phyloP scores from a whole-genome alignment of 2,113 vertebrate species.

The Actenoides hombroni region DNA sequence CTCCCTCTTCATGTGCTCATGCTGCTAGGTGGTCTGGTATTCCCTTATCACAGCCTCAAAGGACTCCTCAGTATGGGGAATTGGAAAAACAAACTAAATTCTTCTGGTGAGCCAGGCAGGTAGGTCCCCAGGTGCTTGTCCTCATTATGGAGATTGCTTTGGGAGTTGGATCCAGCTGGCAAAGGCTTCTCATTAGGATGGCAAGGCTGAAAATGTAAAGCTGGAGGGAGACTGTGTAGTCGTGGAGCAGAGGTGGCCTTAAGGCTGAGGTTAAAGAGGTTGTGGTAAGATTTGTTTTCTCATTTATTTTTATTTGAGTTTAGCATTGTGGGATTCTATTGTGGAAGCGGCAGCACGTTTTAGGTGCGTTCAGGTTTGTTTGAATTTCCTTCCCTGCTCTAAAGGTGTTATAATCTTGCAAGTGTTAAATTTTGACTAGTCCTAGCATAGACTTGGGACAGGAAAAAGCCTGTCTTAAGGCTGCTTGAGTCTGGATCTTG shows the following conservation, averaged over 20 bases:
- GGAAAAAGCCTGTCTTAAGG: constrained; percentile 26
- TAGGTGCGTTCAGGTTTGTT: not conserved
- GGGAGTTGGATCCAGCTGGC: constrained; percentile 44
- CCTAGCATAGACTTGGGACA: not conserved
- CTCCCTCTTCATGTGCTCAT: constrained; percentile 21
- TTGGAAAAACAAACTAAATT: constrained; percentile 18
- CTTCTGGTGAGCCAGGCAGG: constrained; percentile 27
- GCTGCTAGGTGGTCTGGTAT: constrained; percentile 34
- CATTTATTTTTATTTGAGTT: not conserved
- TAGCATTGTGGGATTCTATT: not conserved
- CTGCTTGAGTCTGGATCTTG: constrained; percentile 21
- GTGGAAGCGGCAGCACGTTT: not conserved
- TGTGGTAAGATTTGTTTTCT: not conserved
- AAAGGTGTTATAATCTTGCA: not conserved
- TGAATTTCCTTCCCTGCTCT: not conserved
- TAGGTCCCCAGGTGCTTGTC: constrained; percentile 50
- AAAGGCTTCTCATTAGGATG: constrained; percentile 8
- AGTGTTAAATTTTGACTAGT: constrained; percentile 20
- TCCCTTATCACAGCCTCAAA: constrained; percentile 15
- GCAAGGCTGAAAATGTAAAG: constrained; percentile 32
- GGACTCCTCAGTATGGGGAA: not conserved
- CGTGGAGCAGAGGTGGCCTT: not conserved
- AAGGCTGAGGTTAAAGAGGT: not conserved
- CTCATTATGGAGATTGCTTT: constrained; percentile 39
- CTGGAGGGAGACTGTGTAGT: not conserved